These are phyloP conservation scores for Cosmorhoe ocellata DNA, from an alignment of 2,888 invertebrate species.

Conservation along the genomic window DNA sequence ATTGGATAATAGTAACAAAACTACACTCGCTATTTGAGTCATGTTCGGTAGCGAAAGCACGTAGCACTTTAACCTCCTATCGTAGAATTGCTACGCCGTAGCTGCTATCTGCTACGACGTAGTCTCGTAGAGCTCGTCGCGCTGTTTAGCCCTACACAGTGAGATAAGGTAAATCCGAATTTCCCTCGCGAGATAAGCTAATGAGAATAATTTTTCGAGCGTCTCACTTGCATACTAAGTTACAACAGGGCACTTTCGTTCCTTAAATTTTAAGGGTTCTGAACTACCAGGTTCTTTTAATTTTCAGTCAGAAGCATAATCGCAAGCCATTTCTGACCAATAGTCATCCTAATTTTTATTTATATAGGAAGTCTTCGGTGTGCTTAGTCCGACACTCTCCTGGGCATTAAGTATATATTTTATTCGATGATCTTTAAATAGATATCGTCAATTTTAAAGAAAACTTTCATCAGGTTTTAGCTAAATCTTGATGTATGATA, in stretches of 20 bases:
- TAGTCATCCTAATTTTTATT: too few species aligned
- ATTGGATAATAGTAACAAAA: constrained; percentile 10
- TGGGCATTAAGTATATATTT: too few species aligned
- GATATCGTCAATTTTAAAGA: too few species aligned
- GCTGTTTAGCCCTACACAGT: constrained; percentile 51
- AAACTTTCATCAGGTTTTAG: too few species aligned
- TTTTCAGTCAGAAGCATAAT: too few species aligned
- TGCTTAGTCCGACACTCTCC: too few species aligned
- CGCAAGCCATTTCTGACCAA: too few species aligned
- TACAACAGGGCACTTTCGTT: constrained; percentile 13
- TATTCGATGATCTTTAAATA: too few species aligned
- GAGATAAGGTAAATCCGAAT: constrained; percentile 66
- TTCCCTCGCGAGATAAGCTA: constrained; percentile 64
- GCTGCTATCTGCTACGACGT: constrained; percentile 46
- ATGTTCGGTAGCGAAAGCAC: constrained; percentile 49
- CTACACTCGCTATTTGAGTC: constrained; percentile 37
- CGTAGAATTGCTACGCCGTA: constrained; percentile 51
- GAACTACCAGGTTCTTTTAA: too few species aligned
- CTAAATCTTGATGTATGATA: neutral
- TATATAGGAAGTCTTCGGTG: too few species aligned
- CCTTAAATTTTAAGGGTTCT: constrained; percentile 7
- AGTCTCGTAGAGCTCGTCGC: constrained; percentile 42
- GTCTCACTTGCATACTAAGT: constrained; percentile 54
- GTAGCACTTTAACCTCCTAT: constrained; percentile 54
- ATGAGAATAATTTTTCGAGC: constrained; percentile 64